Conservation (phyloP, 2,113 vertebrate species). For the Megatriorchis doriae region DNA sequence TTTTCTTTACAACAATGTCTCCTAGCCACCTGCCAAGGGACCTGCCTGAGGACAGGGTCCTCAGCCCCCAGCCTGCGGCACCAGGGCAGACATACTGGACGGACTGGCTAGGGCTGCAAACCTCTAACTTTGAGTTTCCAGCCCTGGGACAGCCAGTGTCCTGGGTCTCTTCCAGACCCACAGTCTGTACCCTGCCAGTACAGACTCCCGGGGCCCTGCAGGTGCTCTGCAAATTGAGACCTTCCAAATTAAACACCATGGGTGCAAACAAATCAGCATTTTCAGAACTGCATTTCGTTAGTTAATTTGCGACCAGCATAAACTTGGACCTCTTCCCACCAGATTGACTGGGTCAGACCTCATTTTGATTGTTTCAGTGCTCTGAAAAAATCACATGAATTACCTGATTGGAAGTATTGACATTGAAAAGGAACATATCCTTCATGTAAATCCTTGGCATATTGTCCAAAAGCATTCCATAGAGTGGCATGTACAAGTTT, state of each 20-base stretch:
- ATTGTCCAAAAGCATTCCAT: constrained; percentile 96
- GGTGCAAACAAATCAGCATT: not conserved
- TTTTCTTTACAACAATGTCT: not conserved
- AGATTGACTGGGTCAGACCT: not conserved
- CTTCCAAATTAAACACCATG: not conserved
- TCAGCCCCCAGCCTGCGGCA: not conserved
- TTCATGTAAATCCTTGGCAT: constrained; percentile 97
- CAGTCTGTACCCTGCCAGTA: not conserved
- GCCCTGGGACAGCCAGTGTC: not conserved
- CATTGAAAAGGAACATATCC: constrained; percentile 90
- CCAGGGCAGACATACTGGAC: accelerated
- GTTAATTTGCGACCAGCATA: not conserved
- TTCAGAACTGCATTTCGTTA: not conserved
- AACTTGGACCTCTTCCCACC: not conserved
- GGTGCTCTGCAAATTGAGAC: not conserved
- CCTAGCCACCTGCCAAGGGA: not conserved
- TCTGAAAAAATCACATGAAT: not conserved
- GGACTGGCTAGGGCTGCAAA: not conserved
- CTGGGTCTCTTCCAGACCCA: not conserved
- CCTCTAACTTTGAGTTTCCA: not conserved
- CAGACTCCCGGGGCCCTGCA: not conserved
- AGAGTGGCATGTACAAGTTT: constrained; percentile 93
- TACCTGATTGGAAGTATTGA: constrained; percentile 93
- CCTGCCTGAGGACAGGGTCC: not conserved
- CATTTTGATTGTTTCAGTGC: not conserved